phyloP scores from a whole-genome alignment of 1,140 invertebrate species.

The Ips typographus region DNA sequence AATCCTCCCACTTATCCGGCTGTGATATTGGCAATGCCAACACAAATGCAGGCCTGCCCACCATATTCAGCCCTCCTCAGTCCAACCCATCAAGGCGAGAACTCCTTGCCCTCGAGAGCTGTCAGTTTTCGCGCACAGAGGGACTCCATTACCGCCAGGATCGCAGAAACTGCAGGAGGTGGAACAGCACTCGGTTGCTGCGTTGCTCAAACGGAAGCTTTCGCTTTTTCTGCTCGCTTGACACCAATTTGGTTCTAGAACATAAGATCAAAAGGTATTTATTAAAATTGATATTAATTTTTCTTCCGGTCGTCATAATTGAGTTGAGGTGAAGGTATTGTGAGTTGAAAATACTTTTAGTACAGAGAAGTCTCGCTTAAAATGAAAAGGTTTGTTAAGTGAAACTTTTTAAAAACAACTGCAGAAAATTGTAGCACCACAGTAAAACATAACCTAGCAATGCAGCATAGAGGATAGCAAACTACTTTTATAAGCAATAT shows the following conservation, averaged over 20 bases:
- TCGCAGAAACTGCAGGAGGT: background rate
- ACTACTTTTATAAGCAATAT: no score
- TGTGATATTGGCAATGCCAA: no score
- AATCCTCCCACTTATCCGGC: no score
- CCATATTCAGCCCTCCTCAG: background rate
- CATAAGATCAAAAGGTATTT: slow-evolving; percentile 24
- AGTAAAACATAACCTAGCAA: no score
- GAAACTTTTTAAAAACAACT: no score
- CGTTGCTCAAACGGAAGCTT: background rate
- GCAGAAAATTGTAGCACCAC: no score
- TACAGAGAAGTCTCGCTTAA: no score
- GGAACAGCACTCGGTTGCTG: background rate
- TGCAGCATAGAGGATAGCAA: no score
- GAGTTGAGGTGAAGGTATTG: no score
- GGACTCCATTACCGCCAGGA: slow-evolving; percentile 13
- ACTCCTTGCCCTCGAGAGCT: slow-evolving; percentile 6
- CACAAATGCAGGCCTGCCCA: no score
- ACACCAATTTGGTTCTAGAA: slow-evolving; percentile 23
- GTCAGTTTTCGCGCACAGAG: slow-evolving; percentile 29
- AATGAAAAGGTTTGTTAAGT: no score
- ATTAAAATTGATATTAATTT: slow-evolving; percentile 7
- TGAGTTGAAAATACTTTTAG: no score
- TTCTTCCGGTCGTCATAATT: background rate
- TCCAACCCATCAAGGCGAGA: background rate
- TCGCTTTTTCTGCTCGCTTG: slow-evolving; percentile 12